Evolutionary conservation across 2,888 invertebrate species (phyloP), one percentile per base, ranked within the genome.

Genomic region (Cosmia trapezina): DNA sequence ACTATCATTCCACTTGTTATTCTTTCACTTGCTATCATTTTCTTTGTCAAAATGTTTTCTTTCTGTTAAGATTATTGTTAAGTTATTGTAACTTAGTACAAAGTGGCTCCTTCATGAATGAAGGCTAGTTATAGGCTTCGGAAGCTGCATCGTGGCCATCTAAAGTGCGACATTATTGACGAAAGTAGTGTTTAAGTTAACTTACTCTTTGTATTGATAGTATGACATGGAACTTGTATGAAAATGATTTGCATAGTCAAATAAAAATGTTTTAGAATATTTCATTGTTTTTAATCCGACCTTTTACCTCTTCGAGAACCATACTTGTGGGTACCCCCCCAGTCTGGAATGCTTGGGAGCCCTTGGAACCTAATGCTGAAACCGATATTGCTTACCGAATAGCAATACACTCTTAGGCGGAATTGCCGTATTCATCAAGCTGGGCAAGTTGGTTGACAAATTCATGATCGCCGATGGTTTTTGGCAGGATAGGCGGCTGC

Each of bases 191-290:
- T 89, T 85, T 94, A 94, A 93, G 93, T 90, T 89, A 75, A 91
- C 89, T 91, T 91, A 92, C 90, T 92, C 90, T 91, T 91, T 92
- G 90, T 92, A 93, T 91, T 91, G 85, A 91, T 91, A 90, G 87
- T 88, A 93, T 92, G 90, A 93, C 89, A 89, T 92, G 90, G 86
- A 91, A 91, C 90, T 87, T 94, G 93, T 94, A 95, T 91, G 89
- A 83, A 89, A 91, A 92, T 93, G 86, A 93, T 91, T 92, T 93
- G 92, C 89, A 93, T 95, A 94, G 93, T 93, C 91, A 93, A 95
- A 95, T 95, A 94, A 96, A 95, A 92, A 94, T 93, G 95, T 94
- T 95, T 95, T 94, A 95, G 93, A 89, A 91, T 86, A 84, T 47
- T 43, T 54, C 53, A 47, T 22, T 37, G 60, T 73, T 83, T 75